Evolutionary conservation across 2,797 vertebrate genomes (phyloP).

Genomic region (Octomys mimax): DNA sequence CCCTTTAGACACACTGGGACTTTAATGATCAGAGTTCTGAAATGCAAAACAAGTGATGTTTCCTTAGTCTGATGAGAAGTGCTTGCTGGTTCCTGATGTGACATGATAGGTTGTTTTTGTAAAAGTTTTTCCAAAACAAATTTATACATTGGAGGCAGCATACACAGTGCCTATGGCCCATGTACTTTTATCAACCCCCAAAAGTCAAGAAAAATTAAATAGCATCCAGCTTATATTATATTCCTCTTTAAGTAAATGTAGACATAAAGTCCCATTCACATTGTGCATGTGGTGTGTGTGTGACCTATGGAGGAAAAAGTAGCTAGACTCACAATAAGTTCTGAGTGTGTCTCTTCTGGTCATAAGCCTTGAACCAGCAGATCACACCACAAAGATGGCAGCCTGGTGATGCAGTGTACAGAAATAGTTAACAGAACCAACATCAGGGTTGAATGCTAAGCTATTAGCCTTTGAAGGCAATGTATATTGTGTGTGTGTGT

Average conservation of each 20-base stretch:
- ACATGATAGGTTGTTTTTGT: constrained; percentile 60
- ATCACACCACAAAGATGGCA: constrained; percentile 19
- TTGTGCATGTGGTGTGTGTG: not conserved
- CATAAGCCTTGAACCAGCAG: constrained; percentile 69
- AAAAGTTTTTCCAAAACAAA: not conserved
- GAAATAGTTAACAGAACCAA: not conserved
- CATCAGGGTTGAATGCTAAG: not conserved
- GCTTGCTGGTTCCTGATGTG: constrained; percentile 73
- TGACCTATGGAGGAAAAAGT: not conserved
- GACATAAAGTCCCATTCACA: not conserved
- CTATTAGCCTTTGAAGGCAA: constrained; percentile 19
- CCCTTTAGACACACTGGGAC: constrained; percentile 61
- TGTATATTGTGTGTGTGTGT: not conserved
- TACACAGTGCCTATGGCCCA: not conserved
- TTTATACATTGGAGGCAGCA: not conserved
- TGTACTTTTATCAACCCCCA: not conserved
- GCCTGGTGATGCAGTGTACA: constrained; percentile 55
- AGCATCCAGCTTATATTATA: not conserved
- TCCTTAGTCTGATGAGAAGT: constrained; percentile 45
- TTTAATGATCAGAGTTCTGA: constrained; percentile 78
- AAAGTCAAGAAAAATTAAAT: constrained; percentile 43
- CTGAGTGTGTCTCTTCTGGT: constrained; percentile 77
- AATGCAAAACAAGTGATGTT: not conserved
- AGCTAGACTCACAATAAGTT: not conserved
- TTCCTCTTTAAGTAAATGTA: constrained; percentile 32